These are phyloP conservation scores for Campoletis sonorensis DNA, from an alignment of 1,140 invertebrate genomes.

Conservation along the genomic window DNA sequence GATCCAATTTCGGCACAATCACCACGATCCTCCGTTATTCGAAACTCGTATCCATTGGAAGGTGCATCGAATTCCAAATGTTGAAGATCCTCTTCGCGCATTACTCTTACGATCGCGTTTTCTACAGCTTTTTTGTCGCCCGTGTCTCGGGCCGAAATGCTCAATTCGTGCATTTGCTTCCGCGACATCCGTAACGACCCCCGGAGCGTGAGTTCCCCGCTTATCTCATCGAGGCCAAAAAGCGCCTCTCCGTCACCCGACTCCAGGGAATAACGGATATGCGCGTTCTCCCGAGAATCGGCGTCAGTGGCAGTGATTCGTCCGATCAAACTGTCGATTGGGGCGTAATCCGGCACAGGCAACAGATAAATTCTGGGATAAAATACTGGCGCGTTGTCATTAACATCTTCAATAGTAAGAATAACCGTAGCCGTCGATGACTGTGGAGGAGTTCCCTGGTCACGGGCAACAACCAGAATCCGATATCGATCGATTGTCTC, in stretches of 20 bases:
- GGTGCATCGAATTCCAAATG: slow-evolving; percentile 83
- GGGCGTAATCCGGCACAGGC: slow-evolving; percentile 81
- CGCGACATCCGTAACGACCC: slow-evolving; percentile 79
- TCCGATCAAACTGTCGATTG: slow-evolving; percentile 82
- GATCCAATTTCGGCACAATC: slow-evolving; percentile 78
- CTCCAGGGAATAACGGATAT: slow-evolving; percentile 86
- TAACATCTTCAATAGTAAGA: slow-evolving; percentile 89
- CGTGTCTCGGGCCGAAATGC: slow-evolving; percentile 86
- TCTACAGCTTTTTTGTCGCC: slow-evolving; percentile 83
- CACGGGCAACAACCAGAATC: slow-evolving; percentile 91
- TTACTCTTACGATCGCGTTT: slow-evolving; percentile 89
- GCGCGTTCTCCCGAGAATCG: slow-evolving; percentile 90
- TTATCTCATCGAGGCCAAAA: slow-evolving; percentile 86
- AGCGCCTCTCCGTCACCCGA: slow-evolving; percentile 84
- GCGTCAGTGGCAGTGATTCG: slow-evolving; percentile 87
- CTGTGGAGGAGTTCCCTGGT: slow-evolving; percentile 92
- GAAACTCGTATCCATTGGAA: slow-evolving; percentile 87
- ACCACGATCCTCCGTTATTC: slow-evolving; percentile 87
- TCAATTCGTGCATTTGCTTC: slow-evolving; percentile 84
- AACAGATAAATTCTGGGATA: slow-evolving; percentile 91
- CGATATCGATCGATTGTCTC: slow-evolving; percentile 88
- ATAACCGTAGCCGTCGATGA: slow-evolving; percentile 91
- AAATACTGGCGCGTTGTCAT: slow-evolving; percentile 93
- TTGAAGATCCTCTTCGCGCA: slow-evolving; percentile 84
- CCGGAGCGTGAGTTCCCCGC: slow-evolving; percentile 73